A percentile compares a stretch with the other conserved stretches of the same genome.
Conservation (phyloP, 2,888 invertebrate genomes). For the Julus scanicus region DNA sequence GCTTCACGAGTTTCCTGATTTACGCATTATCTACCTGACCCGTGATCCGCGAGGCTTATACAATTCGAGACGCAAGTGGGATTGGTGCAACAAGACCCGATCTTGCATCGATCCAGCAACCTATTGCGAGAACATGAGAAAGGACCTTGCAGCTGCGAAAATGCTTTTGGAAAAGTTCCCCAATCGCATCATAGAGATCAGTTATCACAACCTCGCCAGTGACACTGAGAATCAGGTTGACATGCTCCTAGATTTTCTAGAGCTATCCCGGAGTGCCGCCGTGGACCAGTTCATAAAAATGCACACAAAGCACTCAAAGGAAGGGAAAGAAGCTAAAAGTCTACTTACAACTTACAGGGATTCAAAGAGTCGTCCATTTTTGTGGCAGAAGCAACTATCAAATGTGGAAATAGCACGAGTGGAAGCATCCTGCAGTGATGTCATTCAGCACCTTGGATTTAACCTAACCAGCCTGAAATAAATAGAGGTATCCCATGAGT, state of each 20-base stretch:
- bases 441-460: conserved; percentile 46
- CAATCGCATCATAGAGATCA: conserved; percentile 79
- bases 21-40: conserved; percentile 81
- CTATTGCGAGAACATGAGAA: conserved; percentile 70
- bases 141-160: conserved; percentile 71
- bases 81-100: conserved; percentile 80
- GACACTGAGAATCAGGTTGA: background rate
- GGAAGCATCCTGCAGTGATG: conserved; percentile 48
- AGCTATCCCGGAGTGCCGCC: background rate
- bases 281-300: conserved; percentile 47
- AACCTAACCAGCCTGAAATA: background rate
- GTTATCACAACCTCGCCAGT: conserved; percentile 80
- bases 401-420: conserved; percentile 37
- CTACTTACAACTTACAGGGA: conserved; percentile 88
- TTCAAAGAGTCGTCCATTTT: conserved; percentile 85
- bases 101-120: conserved; percentile 83
- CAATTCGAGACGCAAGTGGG: conserved; percentile 84
- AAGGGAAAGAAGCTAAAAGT: conserved; percentile 68
- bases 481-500: background rate
- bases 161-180: conserved; percentile 77
- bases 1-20: conserved; percentile 71
- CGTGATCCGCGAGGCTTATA: conserved; percentile 88
- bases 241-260: conserved; percentile 36
- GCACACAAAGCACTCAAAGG: background rate
- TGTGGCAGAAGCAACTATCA: conserved; percentile 81